phyloP scores from a whole-genome alignment of 1,140 invertebrate genomes.

The Ips nitidus region DNA sequence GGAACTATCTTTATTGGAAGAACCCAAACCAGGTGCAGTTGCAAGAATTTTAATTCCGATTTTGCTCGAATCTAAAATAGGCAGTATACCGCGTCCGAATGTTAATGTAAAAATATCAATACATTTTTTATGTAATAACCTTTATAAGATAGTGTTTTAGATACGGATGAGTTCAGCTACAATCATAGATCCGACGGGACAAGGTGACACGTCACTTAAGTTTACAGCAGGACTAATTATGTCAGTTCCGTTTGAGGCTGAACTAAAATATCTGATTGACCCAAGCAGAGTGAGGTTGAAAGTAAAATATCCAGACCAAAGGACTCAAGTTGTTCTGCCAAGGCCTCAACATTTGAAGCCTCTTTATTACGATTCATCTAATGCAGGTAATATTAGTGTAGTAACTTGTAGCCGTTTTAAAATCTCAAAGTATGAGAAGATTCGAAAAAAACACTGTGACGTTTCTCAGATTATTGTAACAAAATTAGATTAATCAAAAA shows the following conservation, averaged over 20 bases:
- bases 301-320: conserved; percentile 90
- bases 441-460: not conserved
- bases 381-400: conserved; percentile 36
- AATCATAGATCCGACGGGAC: conserved; percentile 81
- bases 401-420: not conserved
- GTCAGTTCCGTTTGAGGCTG: conserved; percentile 82
- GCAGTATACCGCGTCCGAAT: conserved; percentile 64
- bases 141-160: conserved; percentile 46
- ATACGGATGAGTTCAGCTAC: conserved; percentile 76
- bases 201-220: conserved; percentile 83
- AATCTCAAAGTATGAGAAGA: not conserved
- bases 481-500: not conserved
- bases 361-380: conserved; percentile 50
- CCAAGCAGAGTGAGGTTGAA: conserved; percentile 74
- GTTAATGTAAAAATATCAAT: conserved; percentile 52
- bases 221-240: conserved; percentile 91
- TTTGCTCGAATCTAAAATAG: conserved; percentile 64
- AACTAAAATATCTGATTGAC: conserved; percentile 78
- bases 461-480: not conserved
- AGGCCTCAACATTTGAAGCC: conserved; percentile 68
- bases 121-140: not conserved
- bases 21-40: conserved; percentile 83
- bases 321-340: conserved; percentile 79
- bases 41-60: conserved; percentile 79
- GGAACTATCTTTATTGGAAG: conserved; percentile 74